Conservation (phyloP, 2,888 invertebrate species). For the Selenia dentaria region DNA sequence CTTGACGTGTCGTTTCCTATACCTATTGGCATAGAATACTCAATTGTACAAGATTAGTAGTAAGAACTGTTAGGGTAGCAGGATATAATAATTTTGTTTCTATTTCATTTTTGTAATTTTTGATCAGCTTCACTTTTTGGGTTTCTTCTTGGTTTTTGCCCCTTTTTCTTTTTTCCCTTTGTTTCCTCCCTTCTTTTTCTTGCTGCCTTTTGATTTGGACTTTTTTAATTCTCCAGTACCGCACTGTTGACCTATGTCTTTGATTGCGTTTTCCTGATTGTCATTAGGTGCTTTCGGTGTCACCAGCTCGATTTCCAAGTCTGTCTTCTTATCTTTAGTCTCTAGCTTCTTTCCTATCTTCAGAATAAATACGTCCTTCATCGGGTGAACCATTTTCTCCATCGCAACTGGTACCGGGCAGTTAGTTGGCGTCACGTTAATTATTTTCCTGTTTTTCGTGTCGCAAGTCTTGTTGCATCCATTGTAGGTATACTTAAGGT, state of each 20-base stretch:
- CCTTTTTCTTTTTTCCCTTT: constrained; percentile 37
- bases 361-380: constrained; percentile 75
- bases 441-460: constrained; percentile 54
- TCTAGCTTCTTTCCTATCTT: constrained; percentile 79
- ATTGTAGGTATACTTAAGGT: constrained; percentile 66
- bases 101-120: too few species aligned
- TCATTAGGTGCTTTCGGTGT: constrained; percentile 66
- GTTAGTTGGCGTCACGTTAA: constrained; percentile 71
- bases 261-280: constrained; percentile 37
- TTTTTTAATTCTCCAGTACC: constrained; percentile 46
- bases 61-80: too few species aligned
- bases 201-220: constrained; percentile 30
- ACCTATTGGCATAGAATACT: too few species aligned
- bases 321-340: constrained; percentile 74
- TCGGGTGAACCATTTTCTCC: constrained; percentile 62
- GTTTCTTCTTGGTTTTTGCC: constrained; percentile 37
- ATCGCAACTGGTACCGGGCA: constrained; percentile 70
- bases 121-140: too few species aligned
- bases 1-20: too few species aligned
- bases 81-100: too few species aligned
- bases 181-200: constrained; percentile 39
- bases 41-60: too few species aligned
- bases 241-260: constrained; percentile 54
- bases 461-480: constrained; percentile 52
- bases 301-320: constrained; percentile 74